A percentile compares a stretch with the other conserved stretches of the same genome.
These are phyloP conservation scores for Bhutanitis thaidina DNA, from an alignment of 2,888 invertebrate species.

Conservation along the genomic window DNA sequence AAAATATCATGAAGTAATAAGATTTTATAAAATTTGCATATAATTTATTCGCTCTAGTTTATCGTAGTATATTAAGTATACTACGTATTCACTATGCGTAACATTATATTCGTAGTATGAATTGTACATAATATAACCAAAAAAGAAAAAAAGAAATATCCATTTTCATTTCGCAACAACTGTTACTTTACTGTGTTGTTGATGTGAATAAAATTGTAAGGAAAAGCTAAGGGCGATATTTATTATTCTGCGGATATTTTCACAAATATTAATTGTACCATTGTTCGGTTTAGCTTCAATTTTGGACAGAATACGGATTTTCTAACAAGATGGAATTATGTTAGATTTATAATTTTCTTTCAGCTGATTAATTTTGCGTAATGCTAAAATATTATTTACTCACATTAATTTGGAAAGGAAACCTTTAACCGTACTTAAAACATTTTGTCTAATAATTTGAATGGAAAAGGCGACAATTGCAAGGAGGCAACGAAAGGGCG, in stretches of 20 bases:
- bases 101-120: neutral
- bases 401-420: slow-evolving; percentile 3
- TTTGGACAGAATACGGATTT: neutral
- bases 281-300: slow-evolving; percentile 1
- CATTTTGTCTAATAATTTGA: slow-evolving; percentile 45
- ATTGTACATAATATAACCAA: slow-evolving; percentile 1
- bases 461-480: slow-evolving; percentile 54
- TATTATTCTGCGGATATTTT: slow-evolving; percentile 8
- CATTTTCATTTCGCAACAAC: slow-evolving; percentile 4
- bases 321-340: neutral
- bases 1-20: too few relatives aligned
- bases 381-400: neutral
- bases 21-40: too few relatives aligned
- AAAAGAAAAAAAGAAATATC: neutral
- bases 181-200: slow-evolving; percentile 12
- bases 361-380: neutral
- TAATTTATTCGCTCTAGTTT: too few relatives aligned
- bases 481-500: slow-evolving; percentile 56
- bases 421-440: slow-evolving; percentile 23
- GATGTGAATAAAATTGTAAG: slow-evolving; percentile 16
- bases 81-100: too few relatives aligned
- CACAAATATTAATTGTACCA: slow-evolving; percentile 8
- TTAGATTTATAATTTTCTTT: neutral
- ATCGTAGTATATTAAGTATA: neutral
- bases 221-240: slow-evolving; percentile 8